These are phyloP conservation scores for Tauraco hartlaubi DNA, from an alignment of 2,797 vertebrate genomes.

Conservation along the genomic window DNA sequence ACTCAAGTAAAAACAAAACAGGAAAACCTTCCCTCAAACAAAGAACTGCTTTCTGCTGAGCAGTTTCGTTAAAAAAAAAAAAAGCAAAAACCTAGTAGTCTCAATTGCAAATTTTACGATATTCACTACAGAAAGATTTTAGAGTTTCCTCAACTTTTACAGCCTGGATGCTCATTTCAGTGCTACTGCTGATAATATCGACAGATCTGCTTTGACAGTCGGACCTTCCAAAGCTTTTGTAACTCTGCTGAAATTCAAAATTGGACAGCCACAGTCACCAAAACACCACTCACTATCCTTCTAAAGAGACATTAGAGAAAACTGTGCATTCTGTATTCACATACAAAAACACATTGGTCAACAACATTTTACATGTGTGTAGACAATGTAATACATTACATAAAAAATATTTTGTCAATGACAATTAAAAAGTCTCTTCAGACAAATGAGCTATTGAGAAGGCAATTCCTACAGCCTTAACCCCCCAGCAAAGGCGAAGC, in stretches of 20 bases:
- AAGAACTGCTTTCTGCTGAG: background rate
- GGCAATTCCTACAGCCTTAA: background rate
- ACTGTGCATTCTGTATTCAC: background rate
- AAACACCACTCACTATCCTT: background rate
- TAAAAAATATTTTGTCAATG: background rate
- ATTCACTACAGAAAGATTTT: background rate
- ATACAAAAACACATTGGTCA: background rate
- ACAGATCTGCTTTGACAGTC: background rate
- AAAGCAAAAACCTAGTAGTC: background rate
- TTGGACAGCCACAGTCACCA: slow-evolving; percentile 7
- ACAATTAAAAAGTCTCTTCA: background rate
- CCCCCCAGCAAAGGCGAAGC: background rate
- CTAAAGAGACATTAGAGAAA: background rate
- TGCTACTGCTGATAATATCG: background rate
- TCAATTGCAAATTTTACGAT: background rate
- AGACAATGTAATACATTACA: background rate
- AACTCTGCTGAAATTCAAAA: slow-evolving; percentile 43
- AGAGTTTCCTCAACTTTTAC: background rate
- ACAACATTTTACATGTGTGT: rapidly evolving
- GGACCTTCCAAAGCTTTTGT: slow-evolving; percentile 35
- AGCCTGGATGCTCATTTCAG: background rate
- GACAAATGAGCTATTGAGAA: background rate
- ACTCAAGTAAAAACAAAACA: background rate
- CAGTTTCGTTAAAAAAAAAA: background rate
- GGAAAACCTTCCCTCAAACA: background rate